These are phyloP conservation scores for Phoebastria nigripes DNA, from an alignment of 2,797 vertebrate genomes.

Conservation along the genomic window DNA sequence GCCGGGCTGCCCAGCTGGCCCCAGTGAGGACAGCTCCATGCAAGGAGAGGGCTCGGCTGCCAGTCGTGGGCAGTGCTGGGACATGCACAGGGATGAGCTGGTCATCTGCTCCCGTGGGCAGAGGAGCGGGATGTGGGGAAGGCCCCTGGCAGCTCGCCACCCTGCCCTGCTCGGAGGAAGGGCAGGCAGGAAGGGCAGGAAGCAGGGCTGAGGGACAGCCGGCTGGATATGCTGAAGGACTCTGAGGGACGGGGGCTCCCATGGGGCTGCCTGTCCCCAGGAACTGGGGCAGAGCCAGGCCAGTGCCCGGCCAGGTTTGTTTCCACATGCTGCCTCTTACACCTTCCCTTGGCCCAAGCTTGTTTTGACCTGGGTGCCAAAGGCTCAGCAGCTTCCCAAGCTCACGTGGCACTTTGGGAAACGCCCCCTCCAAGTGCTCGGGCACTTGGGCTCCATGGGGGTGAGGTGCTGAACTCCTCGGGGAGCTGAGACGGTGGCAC, in stretches of 20 bases:
- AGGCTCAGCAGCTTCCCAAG: not conserved
- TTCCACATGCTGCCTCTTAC: not conserved
- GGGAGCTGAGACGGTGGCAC: not conserved
- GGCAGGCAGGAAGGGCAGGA: not conserved
- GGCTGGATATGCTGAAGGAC: not conserved
- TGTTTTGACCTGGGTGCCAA: not conserved
- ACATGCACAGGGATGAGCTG: rapidly evolving
- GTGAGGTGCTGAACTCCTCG: rapidly evolving
- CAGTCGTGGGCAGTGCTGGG: not conserved
- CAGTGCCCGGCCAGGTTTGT: rapidly evolving
- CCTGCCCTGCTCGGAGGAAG: not conserved
- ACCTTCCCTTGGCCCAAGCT: not conserved
- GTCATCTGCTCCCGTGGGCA: not conserved
- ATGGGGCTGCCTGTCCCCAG: not conserved
- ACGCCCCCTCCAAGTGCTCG: not conserved
- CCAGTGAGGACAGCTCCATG: not conserved
- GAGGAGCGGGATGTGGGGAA: rapidly evolving
- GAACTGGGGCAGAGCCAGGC: not conserved
- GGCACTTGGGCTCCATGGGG: rapidly evolving
- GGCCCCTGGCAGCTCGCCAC: not conserved
- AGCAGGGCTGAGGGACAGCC: not conserved
- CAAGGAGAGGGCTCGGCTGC: not conserved
- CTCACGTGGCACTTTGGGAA: not conserved
- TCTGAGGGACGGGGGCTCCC: not conserved
- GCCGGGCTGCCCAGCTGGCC: not conserved